These are phyloP conservation scores for Nyctalus aviator DNA, from an alignment of 2,797 vertebrate genomes.

Conservation along the genomic window DNA sequence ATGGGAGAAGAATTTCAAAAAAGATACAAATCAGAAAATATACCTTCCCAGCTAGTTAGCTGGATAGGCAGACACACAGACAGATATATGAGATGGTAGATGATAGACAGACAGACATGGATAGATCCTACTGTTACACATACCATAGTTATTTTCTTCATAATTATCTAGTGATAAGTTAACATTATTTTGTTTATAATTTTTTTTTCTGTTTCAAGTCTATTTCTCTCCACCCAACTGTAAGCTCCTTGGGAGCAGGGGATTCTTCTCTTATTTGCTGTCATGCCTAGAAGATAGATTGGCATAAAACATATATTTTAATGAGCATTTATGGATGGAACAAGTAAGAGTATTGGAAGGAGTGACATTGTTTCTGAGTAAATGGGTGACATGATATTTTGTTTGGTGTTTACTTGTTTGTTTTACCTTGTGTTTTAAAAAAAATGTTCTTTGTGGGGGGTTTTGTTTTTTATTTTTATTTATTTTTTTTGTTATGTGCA, in stretches of 20 bases:
- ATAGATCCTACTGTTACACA: not conserved
- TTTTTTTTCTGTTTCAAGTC: not conserved
- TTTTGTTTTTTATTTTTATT: not conserved
- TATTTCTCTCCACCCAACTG: not conserved
- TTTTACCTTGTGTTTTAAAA: not conserved
- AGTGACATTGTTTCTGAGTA: not conserved
- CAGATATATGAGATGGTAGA: not conserved
- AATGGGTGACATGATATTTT: not conserved
- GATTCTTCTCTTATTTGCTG: not conserved
- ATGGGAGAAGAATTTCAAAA: constrained; percentile 16
- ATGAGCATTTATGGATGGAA: not conserved
- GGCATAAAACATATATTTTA: not conserved
- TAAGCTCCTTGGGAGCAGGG: not conserved
- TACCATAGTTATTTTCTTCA: not conserved
- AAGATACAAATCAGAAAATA: constrained; percentile 24
- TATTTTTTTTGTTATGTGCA: not conserved
- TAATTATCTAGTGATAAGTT: not conserved
- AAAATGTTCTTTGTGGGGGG: not conserved
- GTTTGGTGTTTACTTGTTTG: not conserved
- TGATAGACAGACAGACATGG: not conserved
- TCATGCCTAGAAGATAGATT: not conserved
- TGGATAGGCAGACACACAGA: not conserved
- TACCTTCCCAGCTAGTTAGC: not conserved
- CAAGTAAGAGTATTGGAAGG: not conserved
- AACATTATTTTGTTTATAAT: not conserved